Percentiles rank a stretch among this genome's conserved stretches.
Evolutionary conservation across 1,140 invertebrate species (phyloP).

Genomic region (Pseudachorutes palmiensis): DNA sequence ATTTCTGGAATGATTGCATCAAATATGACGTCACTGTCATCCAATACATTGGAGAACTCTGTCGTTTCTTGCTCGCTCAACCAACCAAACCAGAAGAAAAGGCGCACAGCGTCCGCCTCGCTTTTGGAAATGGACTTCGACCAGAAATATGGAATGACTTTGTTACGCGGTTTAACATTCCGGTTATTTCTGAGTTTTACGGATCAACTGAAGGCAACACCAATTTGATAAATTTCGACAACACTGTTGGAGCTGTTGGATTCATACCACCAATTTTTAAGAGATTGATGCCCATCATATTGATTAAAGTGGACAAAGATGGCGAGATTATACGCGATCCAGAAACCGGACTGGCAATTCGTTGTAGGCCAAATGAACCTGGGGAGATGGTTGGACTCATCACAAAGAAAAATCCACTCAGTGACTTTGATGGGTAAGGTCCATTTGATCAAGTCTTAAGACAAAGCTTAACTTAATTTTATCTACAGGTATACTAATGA

Average conservation of each 20-base stretch:
- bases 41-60: conserved; percentile 99
- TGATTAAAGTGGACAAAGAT: conserved; percentile 76
- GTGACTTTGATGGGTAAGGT: conserved; percentile 74
- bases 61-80: conserved; percentile 89
- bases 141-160: neutral
- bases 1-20: conserved; percentile 78
- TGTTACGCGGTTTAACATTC: neutral
- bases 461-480: conserved; percentile 56
- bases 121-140: neutral
- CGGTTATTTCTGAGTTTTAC: neutral
- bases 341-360: conserved; percentile 64
- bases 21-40: conserved; percentile 89
- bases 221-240: conserved; percentile 70
- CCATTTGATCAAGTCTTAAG: conserved; percentile 46
- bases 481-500: conserved; percentile 62
- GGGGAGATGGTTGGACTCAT: conserved; percentile 98
- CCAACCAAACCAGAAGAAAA: conserved; percentile 65
- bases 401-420: conserved; percentile 63
- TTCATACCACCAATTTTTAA: conserved; percentile 82
- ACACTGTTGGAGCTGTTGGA: conserved; percentile 85
- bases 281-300: conserved; percentile 70
- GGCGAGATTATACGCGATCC: conserved; percentile 70
- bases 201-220: neutral
- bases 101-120: neutral
- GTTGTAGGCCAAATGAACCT: conserved; percentile 58